Conservation (phyloP, 2,113 vertebrate genomes). For the Thunnus thynnus region DNA sequence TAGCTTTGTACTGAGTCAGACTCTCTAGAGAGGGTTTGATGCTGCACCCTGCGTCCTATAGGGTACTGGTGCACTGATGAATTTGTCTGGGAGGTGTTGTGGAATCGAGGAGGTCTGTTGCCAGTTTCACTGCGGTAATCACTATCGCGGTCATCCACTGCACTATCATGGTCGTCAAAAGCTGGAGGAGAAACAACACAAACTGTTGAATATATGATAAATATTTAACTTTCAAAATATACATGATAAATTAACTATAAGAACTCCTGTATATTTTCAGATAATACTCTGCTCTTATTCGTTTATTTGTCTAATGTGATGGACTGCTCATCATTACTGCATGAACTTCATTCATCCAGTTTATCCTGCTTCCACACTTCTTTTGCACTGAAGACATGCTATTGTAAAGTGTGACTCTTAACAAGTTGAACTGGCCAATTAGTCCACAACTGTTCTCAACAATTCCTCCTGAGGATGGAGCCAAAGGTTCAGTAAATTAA, state of each 20-base stretch:
- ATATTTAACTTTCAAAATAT: not conserved
- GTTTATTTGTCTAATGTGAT: no score
- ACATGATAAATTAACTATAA: not conserved
- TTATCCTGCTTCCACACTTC: not conserved
- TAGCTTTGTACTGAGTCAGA: constrained; percentile 86
- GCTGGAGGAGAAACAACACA: constrained; percentile 78
- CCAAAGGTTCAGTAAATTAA: not conserved
- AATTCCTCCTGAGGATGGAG: not conserved
- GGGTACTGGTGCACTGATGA: constrained; percentile 94
- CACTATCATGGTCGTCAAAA: constrained; percentile 94
- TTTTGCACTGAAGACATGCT: not conserved
- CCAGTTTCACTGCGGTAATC: constrained; percentile 95
- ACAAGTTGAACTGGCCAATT: no score
- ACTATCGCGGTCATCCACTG: constrained; percentile 93
- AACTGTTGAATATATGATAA: no score
- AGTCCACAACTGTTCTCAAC: not conserved
- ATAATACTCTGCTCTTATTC: no score
- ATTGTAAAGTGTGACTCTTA: not conserved
- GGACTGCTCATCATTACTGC: no score
- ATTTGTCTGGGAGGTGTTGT: constrained; percentile 91
- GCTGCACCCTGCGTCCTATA: constrained; percentile 83
- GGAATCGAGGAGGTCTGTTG: constrained; percentile 89
- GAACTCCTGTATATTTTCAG: no score
- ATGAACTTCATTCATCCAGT: not conserved
- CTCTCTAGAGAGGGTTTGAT: constrained; percentile 83